Base-by-base conservation (phyloP, 2,888 invertebrate species). In the Oscheius sp. region DNA sequence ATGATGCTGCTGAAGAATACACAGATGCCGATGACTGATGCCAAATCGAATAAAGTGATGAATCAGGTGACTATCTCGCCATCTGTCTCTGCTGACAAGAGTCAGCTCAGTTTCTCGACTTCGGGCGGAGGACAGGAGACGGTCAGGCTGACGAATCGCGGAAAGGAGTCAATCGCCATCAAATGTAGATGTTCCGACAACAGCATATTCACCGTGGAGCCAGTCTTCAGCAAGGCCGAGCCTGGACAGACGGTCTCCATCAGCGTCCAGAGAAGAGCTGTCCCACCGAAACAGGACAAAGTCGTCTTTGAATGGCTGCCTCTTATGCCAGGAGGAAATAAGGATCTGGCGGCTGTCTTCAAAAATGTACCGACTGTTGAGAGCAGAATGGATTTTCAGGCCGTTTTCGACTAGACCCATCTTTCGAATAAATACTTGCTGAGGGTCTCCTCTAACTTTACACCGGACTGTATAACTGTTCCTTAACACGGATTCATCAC, bases 251-350 rank as follows among this genome's bases (percentile, higher is more conserved):
- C 47, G 4, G 50, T 63, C 4, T 29, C 47, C 2, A 33, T 63
- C 5, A 63, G 9, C 13, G 48, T 63, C 21, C 1, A n/a, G 1
- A 47, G 63, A 29, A 47, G 29, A n/a, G 29, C 47, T 9, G 63
- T 7, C 4, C 48, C 48, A 48, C 48, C 3, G 2, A 63, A 63
- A n/a, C 13, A 21, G 50, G 63, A 63, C 21, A 63, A 63, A 21
- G n/a, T 63, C 48, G 63, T 63, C 29, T 63, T 63, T 48, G 63
- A 63, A 48, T 63, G 63, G 63, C 48, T 63, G 7, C 63, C 63
- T 47, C n/a, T 63, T 4, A 7, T 5, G 10, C 21, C 21, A 21
- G 48, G n/a, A 10, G 29, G n/a, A 9, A 48, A 63, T 11, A 50
- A 63, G n/a, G 29, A 63, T 63, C 47, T 63, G 47, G 48, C 63